Conservation (phyloP, 2,888 invertebrate species). For the Leucania comma region DNA sequence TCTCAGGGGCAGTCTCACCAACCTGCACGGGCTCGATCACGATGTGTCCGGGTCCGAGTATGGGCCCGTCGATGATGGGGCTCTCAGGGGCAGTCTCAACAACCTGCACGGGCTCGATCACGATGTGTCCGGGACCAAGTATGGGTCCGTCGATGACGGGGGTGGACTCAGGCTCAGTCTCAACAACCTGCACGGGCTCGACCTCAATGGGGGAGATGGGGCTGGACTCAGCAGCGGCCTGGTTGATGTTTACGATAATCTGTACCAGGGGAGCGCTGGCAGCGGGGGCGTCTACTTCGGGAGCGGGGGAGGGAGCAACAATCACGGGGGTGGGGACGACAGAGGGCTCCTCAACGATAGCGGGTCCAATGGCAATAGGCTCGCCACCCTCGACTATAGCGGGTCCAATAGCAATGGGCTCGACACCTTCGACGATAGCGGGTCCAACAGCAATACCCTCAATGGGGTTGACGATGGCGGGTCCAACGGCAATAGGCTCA, state of each 20-base stretch:
- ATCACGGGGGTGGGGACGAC: constrained; percentile 52
- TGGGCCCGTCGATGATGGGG: neutral
- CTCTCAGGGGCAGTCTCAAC: constrained; percentile 30
- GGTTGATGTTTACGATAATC: constrained; percentile 72
- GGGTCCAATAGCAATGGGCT: constrained; percentile 47
- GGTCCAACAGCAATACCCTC: constrained; percentile 59
- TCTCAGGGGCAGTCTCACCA: constrained; percentile 29
- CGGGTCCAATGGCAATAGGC: constrained; percentile 55
- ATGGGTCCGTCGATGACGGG: constrained; percentile 26
- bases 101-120: constrained; percentile 44
- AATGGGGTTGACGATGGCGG: constrained; percentile 42
- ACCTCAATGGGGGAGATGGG: constrained; percentile 49
- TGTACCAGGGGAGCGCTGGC: constrained; percentile 66
- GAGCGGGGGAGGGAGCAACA: constrained; percentile 17
- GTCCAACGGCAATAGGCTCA: constrained; percentile 46
- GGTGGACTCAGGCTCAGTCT: constrained; percentile 18
- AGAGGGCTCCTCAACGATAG: constrained; percentile 56
- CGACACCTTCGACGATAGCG: constrained; percentile 38
- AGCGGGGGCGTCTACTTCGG: constrained; percentile 5
- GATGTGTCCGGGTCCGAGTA: neutral
- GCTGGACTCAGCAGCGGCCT: constrained; percentile 52
- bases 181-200: constrained; percentile 36
- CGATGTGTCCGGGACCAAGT: constrained; percentile 58
- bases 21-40: constrained; percentile 32
- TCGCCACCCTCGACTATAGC: constrained; percentile 40